Base-by-base conservation (phyloP, 2,797 vertebrate genomes). In the Leontocebus nigricollis region DNA sequence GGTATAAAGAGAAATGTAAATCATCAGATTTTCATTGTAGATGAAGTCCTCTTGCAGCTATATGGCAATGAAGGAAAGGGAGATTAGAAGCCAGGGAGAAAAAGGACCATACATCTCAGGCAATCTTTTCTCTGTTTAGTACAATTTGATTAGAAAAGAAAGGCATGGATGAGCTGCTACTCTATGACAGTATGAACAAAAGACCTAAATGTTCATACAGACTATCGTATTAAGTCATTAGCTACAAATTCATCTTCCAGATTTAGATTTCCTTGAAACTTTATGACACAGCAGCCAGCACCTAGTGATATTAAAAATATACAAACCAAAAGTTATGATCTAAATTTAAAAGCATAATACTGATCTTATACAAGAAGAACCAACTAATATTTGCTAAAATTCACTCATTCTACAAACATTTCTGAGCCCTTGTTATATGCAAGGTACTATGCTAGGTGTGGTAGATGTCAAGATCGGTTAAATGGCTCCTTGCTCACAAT, bases 321-420 rank as follows among this genome's bases (percentile, higher is more conserved):
- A 48, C 1, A 77, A 76, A 46, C 44, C 52, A 73, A 96, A 95
- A 83, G 4, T 41, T 70, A 94, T 39, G 10, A 89, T 39, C 30
- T 77, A 57, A 88, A 57, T 92, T 91, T 44, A 89, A 83, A 96
- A 86, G 72, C 95, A 46, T 19, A 95, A 93, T 33, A 82, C 46
- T 90, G 14, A 86, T 33, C 48, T 48, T 64, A 80, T 0, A 91
- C 72, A 92, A 48, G 26, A 26, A 82, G 70, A 11, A 82, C 11
- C 70, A 94, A 75, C 57, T 75, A 90, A 24, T 55, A 94, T 46
- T 59, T 96, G 59, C 7, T 64, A 19, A 91, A 94, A 93, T 85
- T 50, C 52, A 82, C 14, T 93, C 48, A 94, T 80, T 81, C 79
- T 86, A 67, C 4, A 83, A 93, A 83, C 64, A 93, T 64, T 90